Base-by-base conservation (phyloP, 1,140 invertebrate species). In the Plectrocnemia conspersa region DNA sequence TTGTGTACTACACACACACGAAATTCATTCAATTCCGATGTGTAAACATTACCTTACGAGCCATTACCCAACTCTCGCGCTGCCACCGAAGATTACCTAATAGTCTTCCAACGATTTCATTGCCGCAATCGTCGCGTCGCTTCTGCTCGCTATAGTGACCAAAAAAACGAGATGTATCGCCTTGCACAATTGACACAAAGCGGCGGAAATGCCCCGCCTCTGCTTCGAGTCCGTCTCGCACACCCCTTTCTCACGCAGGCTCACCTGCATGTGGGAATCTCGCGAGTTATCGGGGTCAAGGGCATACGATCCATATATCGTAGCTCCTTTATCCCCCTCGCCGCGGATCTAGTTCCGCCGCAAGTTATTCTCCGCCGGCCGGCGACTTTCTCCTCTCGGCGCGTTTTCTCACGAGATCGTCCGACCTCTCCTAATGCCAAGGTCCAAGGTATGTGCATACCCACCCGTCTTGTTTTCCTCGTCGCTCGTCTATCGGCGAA, bases 61-160 rank as follows among this genome's bases (percentile, higher is more conserved):
- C 18, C 35, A 16, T 38, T 15, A 16, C 35, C 18, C 35, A 38
- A 15, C 22, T 27, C 45, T 11, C 44, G 23, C 38, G 42, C 21
- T 45, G 25, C 16, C 45, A 18, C n/a, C 29, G 40, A 42, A 42
- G 44, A 32, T 48, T 48, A 32, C 45, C 21, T 23, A 48, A 48
- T 48, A n/a, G 29, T 48, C 45, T 48, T 48, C 45, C 35, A n/a
- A 25, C 32, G 29, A 48, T 48, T 48, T 48, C 27, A 18, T 29
- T 29, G 32, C 22, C 45, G 45, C 45, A 33, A 48, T 48, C 27
- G 29, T 10, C 21, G 32, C 21, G 25, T 19, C 2, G 21, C 10
- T 44, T 22, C 21, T 23, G 15, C 22, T 35, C 18, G 15, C n/a
- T 33, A 25, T 9, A 48, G 35, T 35, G 45, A 48, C n/a, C n/a